These are phyloP conservation scores for Podabrus alpinus DNA, from an alignment of 2,888 invertebrate genomes.

Conservation along the genomic window DNA sequence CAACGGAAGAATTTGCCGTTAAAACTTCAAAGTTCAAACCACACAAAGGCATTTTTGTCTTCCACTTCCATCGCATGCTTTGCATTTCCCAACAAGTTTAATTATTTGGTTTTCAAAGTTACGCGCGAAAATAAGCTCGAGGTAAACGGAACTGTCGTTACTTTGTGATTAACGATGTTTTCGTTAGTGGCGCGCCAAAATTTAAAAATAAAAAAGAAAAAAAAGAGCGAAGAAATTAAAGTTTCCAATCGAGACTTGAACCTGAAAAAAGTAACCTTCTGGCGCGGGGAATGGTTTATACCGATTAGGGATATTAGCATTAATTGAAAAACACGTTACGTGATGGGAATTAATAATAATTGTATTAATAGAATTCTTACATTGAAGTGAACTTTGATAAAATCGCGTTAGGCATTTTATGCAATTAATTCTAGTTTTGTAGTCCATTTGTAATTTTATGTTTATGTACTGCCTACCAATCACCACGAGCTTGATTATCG, in stretches of 20 bases:
- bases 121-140: not conserved
- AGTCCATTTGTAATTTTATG: not conserved
- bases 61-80: not conserved
- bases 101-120: not conserved
- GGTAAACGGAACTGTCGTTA: not conserved
- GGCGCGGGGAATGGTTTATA: not conserved
- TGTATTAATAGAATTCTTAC: not conserved
- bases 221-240: not conserved
- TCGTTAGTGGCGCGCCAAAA: not conserved
- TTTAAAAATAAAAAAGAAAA: not conserved
- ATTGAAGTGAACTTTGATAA: not conserved
- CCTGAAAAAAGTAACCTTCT: not conserved
- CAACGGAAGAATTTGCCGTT: not conserved
- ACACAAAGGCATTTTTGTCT: not conserved
- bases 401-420: not conserved
- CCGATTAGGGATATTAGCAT: not conserved
- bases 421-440: not conserved
- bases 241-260: not conserved
- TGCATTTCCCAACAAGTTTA: not conserved
- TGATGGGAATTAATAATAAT: not conserved
- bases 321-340: not conserved
- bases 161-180: not conserved
- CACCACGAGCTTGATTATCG: not conserved
- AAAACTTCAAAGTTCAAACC: not conserved
- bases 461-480: too few species aligned